phyloP scores from a whole-genome alignment of 2,113 vertebrate genomes.

The Rhabdomys dilectus region DNA sequence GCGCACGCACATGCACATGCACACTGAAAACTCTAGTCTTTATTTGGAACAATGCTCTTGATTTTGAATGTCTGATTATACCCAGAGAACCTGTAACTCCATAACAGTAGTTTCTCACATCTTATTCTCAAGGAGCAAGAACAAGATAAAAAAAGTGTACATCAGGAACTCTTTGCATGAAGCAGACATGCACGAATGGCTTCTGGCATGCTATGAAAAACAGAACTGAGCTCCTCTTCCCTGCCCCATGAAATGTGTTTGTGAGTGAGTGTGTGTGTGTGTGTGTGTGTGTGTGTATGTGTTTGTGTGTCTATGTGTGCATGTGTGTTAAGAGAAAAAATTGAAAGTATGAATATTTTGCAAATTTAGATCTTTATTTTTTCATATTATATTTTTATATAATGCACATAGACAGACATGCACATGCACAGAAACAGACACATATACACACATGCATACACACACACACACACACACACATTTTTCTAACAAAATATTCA shows the following conservation, averaged over 20 bases:
- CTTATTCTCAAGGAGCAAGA: slow-evolving; percentile 5
- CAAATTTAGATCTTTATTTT: not conserved
- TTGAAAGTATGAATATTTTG: not conserved
- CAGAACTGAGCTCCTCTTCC: not conserved
- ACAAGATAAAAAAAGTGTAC: not conserved
- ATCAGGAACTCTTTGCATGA: not conserved
- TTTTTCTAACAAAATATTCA: not conserved
- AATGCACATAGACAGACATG: too few relatives aligned
- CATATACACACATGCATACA: too few relatives aligned
- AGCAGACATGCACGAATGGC: not conserved
- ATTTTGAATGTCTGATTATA: not conserved
- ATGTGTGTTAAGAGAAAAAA: not conserved
- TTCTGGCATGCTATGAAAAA: not conserved
- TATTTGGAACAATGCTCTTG: not conserved
- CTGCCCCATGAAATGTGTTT: not conserved
- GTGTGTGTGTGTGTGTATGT: not conserved
- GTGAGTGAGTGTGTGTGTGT: not conserved
- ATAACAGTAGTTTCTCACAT: not conserved
- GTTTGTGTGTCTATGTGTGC: accelerated
- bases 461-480: not conserved
- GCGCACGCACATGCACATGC: not conserved
- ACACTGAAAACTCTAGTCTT: not conserved
- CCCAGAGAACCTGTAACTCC: too few relatives aligned
- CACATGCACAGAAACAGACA: too few relatives aligned
- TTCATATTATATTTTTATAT: not conserved